Conservation (phyloP, 2,113 vertebrate species). For the Mugil cephalus region DNA sequence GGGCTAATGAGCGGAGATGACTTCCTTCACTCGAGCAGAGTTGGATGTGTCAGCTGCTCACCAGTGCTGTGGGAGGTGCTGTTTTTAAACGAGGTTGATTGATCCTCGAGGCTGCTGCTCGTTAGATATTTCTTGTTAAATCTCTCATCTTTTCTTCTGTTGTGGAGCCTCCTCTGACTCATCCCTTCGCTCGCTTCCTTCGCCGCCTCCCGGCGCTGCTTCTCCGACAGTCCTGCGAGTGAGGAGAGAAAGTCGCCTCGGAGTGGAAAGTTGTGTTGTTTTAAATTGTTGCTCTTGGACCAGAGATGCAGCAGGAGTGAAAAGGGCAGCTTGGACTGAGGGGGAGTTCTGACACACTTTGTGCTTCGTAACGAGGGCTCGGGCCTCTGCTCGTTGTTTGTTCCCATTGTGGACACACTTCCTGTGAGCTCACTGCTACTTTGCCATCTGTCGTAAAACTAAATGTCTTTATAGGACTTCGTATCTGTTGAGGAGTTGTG, state of each 20-base stretch:
- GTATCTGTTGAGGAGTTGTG: too few species aligned
- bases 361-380: constrained; percentile 13
- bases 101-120: too few species aligned
- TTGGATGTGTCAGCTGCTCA: too few species aligned
- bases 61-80: too few species aligned
- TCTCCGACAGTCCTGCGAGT: background rate
- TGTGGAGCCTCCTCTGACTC: background rate
- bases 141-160: background rate
- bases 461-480: too few species aligned
- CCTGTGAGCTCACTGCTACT: background rate
- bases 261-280: background rate
- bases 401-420: background rate
- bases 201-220: background rate
- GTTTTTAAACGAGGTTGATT: too few species aligned
- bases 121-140: too few species aligned
- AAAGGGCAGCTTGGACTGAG: constrained; percentile 49
- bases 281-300: constrained; percentile 17
- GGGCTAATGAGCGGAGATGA: too few species aligned
- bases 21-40: too few species aligned
- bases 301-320: constrained; percentile 25
- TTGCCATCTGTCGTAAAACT: background rate
- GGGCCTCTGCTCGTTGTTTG: constrained; percentile 1
- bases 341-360: constrained; percentile 22
- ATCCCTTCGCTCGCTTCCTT: background rate
- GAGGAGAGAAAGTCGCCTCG: background rate